Evolutionary conservation across 2,797 vertebrate genomes (phyloP), one percentile per base, ranked within the genome.

Genomic region (Catostomus latipinnis): DNA sequence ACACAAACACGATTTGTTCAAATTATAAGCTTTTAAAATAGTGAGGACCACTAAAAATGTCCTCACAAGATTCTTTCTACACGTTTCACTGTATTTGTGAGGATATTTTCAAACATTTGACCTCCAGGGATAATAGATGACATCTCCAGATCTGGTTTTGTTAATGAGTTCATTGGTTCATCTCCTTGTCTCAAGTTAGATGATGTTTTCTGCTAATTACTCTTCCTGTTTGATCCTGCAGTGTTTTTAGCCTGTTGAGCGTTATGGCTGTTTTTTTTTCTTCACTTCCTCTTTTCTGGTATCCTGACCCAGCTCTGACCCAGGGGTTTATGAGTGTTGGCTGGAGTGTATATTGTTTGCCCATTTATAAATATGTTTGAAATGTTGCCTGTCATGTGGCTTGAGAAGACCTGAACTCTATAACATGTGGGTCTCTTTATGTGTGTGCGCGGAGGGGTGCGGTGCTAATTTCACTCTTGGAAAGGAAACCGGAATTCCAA

Each of bases 401-500:
- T 63, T 74, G 50, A 45, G 62, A n/a, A 62, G 62, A 52, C 11
- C 9, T 75, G 81, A 79, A 72, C 74, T 61, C 50, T 56, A 54
- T 71, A 16, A 12, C 53, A 45, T 65, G 69, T 65, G 48, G 69
- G 56, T 45, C 46, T 65, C n/a, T 66, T 61, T 65, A 57, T 12
- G 52, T 54, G 50, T 22, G 49, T 71, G 60, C 74, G 49, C 71
- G 22, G 18, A 74, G 73, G 79, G 81, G 76, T 65, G 85, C 54
- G 71, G 72, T 56, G 68, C 74, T 80, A 81, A 81, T 84, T 85
- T 88, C 54, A 77, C 71, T 83, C 34, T 80, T 77, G 78, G 67
- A 82, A 65, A 83, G 87, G 84, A 87, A 88, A 78, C 75, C 16
- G 53, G 76, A 82, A 86, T 86, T 81, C 78, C 81, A 83, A 74